phyloP scores from a whole-genome alignment of 2,797 vertebrate genomes.

The Crypturellus tataupa region DNA sequence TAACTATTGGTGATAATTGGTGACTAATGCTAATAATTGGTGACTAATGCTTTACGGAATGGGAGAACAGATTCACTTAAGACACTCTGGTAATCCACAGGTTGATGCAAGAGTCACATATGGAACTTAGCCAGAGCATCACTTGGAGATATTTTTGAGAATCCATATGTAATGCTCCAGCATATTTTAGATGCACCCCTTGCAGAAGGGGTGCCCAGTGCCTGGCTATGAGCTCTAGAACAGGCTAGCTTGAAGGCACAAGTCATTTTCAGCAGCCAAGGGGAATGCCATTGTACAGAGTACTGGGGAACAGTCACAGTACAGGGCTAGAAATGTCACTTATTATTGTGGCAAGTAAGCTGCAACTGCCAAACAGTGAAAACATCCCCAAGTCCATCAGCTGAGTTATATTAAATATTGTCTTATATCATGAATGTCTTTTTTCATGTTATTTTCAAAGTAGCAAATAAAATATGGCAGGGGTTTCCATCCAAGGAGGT shows the following conservation, averaged over 20 bases:
- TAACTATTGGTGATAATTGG: not conserved
- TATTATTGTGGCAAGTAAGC: not conserved
- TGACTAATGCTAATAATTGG: not conserved
- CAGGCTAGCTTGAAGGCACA: not conserved
- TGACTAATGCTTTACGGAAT: accelerated
- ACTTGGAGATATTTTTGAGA: not conserved
- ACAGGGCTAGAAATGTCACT: not conserved
- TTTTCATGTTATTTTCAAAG: not conserved
- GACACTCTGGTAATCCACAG: not conserved
- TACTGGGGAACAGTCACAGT: not conserved
- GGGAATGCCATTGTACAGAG: too few species aligned
- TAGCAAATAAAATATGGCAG: not conserved
- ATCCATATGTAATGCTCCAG: not conserved
- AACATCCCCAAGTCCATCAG: not conserved
- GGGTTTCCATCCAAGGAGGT: not conserved
- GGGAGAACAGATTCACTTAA: not conserved
- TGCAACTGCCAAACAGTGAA: not conserved
- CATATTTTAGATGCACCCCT: not conserved
- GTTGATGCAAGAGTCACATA: accelerated
- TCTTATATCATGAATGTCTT: not conserved
- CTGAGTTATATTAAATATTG: not conserved
- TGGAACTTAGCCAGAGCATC: not conserved
- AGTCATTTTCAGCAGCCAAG: not conserved
- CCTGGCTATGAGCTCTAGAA: not conserved
- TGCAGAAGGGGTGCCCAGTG: not conserved